Conservation (phyloP, 2,113 vertebrate species). For the Chlamydotis undulata region DNA sequence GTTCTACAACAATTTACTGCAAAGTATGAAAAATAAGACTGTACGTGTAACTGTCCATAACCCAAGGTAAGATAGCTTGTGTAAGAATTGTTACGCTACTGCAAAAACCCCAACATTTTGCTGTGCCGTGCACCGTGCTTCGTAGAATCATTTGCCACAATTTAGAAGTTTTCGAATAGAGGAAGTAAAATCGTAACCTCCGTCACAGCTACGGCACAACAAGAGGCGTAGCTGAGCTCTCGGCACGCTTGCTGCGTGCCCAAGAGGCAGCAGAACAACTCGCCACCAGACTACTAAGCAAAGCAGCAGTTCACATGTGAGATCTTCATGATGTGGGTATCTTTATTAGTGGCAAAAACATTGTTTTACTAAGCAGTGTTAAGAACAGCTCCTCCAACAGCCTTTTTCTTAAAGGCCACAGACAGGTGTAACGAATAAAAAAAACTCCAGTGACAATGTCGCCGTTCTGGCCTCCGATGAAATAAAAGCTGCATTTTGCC, state of each 20-base stretch:
- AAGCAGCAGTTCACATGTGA: neutral
- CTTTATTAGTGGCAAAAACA: neutral
- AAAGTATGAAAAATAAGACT: neutral
- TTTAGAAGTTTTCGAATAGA: neutral
- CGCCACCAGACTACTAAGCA: neutral
- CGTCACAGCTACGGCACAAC: neutral
- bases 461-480: neutral
- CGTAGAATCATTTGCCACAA: neutral
- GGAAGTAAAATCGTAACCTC: neutral
- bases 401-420: neutral
- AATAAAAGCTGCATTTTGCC: conserved; percentile 8
- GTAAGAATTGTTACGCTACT: neutral
- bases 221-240: neutral
- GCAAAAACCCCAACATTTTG: neutral
- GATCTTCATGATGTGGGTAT: neutral
- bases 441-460: neutral
- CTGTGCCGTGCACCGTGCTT: neutral
- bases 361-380: neutral
- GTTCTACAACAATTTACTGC: neutral
- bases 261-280: neutral
- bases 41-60: neutral
- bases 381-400: neutral
- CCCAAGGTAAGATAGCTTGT: neutral
- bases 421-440: neutral
- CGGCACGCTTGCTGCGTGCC: neutral